These are phyloP conservation scores for Hyles euphorbiae DNA, from an alignment of 1,140 invertebrate species.

Conservation along the genomic window DNA sequence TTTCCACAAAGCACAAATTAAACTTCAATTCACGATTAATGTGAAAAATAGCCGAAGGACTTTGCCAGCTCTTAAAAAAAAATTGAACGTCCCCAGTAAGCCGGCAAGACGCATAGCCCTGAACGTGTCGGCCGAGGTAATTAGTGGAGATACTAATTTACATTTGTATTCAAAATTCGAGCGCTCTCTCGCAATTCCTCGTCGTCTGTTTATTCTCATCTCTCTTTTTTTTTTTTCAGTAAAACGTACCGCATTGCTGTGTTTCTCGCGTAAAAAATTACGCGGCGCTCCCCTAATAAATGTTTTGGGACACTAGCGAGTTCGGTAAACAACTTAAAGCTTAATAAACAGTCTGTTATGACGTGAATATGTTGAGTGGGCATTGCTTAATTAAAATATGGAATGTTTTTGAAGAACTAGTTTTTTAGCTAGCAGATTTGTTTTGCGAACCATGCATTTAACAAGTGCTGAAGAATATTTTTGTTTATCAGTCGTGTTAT, in stretches of 20 bases:
- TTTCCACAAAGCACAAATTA: constrained; percentile 8
- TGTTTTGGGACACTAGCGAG: constrained; percentile 52
- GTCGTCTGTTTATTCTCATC: constrained; percentile 73
- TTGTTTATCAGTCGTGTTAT: no score
- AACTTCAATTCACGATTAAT: constrained; percentile 11
- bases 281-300: constrained; percentile 59
- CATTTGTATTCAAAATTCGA: constrained; percentile 78
- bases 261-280: constrained; percentile 71
- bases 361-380: no score
- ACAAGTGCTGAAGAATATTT: no score
- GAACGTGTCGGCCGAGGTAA: constrained; percentile 70
- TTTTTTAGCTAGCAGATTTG: no score
- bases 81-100: constrained; percentile 63
- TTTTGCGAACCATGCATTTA: no score
- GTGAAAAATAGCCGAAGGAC: constrained; percentile 58
- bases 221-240: constrained; percentile 55
- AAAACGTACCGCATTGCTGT: constrained; percentile 71
- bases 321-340: constrained; percentile 34
- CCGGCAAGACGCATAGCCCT: constrained; percentile 70
- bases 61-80: constrained; percentile 53
- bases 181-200: constrained; percentile 70
- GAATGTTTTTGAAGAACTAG: no score
- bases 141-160: constrained; percentile 77
- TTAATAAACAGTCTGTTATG: constrained; percentile 25
- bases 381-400: no score